Evolutionary conservation across 2,113 vertebrate species (phyloP), one percentile per base, ranked within the genome.

Genomic region (Gymnocephalus cernua): DNA sequence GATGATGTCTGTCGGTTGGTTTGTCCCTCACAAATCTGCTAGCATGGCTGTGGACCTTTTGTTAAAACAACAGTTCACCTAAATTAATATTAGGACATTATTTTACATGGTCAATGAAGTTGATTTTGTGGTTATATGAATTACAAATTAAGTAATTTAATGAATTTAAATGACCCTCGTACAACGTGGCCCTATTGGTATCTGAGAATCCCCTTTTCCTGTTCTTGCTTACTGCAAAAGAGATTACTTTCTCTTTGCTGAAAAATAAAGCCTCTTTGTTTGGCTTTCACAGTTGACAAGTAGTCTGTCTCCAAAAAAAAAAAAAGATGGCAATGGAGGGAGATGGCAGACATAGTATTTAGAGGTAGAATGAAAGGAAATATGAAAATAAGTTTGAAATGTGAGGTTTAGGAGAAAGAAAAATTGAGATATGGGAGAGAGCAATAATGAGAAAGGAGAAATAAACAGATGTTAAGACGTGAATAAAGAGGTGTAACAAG

Each of bases 211-310:
- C 14, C 16, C 8, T 29, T 70, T 75, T 68, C 62, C 67, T 80
- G 23, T 80, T 71, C 71, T 67, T 76, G 71, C 68, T 68, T 48
- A 57, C 58, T 32, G 23, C 62, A 77, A 67, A 77, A 74, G 18
- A 78, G 68, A 79, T 70, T 70, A 71, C 38, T 53, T 76, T 74
- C 62, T 66, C 59, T 79, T 74, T 77, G n/a, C 57, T 65, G 68
- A 47, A 69, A 86, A 88, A 74, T 59, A 44, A 80, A 80, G 73
- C 80, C 29, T 76, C 76, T 87, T 88, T 84, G 80, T 91, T 86
- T 70, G 47, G 44, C 81, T 89, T 86, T 90, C 88, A 83, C 79
- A 77, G 64, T 77, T 83, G 88, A 86, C 73, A 77, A 74, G 63
- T 79, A 73, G 65, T 80, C 65, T 77, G 64, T 85, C 72, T 87